Base-by-base conservation (phyloP, 2,113 vertebrate genomes). In the Gasterosteus nipponicus region DNA sequence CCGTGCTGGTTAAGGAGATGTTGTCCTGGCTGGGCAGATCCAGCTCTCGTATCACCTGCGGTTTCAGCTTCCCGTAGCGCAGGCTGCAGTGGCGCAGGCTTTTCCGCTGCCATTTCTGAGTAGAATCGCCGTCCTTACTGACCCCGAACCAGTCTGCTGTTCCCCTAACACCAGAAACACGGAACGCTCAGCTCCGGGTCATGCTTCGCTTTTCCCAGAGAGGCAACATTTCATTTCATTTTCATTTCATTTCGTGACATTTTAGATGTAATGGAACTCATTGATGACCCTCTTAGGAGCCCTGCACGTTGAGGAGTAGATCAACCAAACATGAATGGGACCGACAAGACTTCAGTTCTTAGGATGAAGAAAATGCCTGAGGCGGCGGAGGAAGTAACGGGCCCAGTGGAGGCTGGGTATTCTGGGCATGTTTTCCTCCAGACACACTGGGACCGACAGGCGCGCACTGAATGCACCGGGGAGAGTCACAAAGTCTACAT, bases 71-170 rank as follows among this genome's bases (percentile, higher is more conserved):
- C 62, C 98, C 98, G 0, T 99, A 99, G 57, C 98, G 96, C 89
- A 97, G 90, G 93, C 97, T 99, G 94, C 98, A 99, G 92, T 99
- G 98, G 2, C 97, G 96, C 35, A 99, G 94, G 91, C 96, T 99
- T 92, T 99, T 99, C 84, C 97, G 94, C 90, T 99, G 98, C 98
- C 98, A 99, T 80, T 97, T 97, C 91, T 99, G 98, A 2, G 97
- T 97, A 15, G 97, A 93, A 0, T 99, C 98, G 0, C 95, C 95
- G 39, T 99, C 97, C 87, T 98, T 98, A 82, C 97, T 98, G 81
- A 99, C 96, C 44, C 98, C 98, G 62, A 99, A 99, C 98, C 98
- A 99, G 93, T 99, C 98, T 0, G 98, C 98, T 0, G 98, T 99
- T 83, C 98, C 97, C 95, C 98, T 99, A 91, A 79, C 81, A 89